phyloP scores from a whole-genome alignment of 1,140 invertebrate genomes.

The Cotesia typhae region DNA sequence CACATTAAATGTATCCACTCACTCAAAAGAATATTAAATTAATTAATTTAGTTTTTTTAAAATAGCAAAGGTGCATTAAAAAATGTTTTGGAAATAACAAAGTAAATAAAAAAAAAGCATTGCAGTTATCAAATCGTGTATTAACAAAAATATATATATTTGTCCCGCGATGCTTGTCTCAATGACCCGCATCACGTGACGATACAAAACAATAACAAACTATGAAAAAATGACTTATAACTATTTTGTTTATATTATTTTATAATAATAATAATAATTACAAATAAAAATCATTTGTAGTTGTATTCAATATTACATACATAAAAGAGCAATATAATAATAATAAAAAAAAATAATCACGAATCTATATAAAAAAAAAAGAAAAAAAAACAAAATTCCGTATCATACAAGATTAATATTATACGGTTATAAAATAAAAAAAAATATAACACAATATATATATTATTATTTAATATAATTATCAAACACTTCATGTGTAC shows the following conservation, averaged over 20 bases:
- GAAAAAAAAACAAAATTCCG: conserved; percentile 5
- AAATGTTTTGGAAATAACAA: conserved; percentile 36
- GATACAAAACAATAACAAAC: conserved; percentile 58
- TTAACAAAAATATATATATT: conserved; percentile 60
- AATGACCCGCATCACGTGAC: conserved; percentile 56
- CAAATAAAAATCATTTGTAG: not conserved
- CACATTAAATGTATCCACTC: not conserved
- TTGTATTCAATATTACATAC: not conserved
- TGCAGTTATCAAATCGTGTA: conserved; percentile 59
- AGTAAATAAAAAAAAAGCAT: conserved; percentile 40
- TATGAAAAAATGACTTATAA: conserved; percentile 58
- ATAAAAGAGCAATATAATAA: conserved; percentile 10
- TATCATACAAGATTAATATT: conserved; percentile 4
- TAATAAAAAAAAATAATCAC: not conserved
- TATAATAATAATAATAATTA: conserved; percentile 13
- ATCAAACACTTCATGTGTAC: conserved; percentile 21
- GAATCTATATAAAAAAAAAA: not conserved
- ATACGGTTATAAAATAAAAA: conserved; percentile 24
- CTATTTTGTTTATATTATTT: conserved; percentile 4
- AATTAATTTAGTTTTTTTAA: too few species aligned
- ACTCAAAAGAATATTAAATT: not conserved
- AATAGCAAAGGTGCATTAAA: conserved; percentile 1
- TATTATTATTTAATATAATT: not conserved
- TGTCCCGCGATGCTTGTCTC: conserved; percentile 18
- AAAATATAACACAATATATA: conserved; percentile 25